Evolutionary conservation across 2,797 vertebrate species (phyloP).

Genomic region (Pangasius macronema): DNA sequence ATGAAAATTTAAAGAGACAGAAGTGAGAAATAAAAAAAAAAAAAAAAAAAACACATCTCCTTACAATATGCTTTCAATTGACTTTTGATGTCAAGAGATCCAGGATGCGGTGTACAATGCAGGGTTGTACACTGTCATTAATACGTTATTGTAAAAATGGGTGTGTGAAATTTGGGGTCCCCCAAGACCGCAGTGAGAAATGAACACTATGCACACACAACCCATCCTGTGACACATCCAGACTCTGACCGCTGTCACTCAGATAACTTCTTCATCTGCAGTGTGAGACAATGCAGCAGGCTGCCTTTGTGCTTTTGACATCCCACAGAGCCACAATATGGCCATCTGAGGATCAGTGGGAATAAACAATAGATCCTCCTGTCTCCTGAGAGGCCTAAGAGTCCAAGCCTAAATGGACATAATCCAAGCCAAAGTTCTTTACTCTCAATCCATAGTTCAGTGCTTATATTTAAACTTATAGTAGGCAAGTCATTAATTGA

Average conservation of each 20-base stretch:
- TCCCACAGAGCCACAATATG: conserved; percentile 81
- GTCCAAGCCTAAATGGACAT: conserved; percentile 67
- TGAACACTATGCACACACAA: conserved; percentile 22
- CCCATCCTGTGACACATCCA: conserved; percentile 64
- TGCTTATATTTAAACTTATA: not conserved
- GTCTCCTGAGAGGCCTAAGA: conserved; percentile 68
- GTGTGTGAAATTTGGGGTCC: not conserved
- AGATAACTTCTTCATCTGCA: conserved; percentile 82
- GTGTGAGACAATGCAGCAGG: conserved; percentile 78
- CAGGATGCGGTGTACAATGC: not conserved
- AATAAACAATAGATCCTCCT: conserved; percentile 76
- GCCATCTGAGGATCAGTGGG: conserved; percentile 79
- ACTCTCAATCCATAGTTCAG: conserved; percentile 59
- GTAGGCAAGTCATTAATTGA: not conserved
- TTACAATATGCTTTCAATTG: not conserved
- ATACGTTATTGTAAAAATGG: not conserved
- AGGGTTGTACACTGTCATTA: not conserved
- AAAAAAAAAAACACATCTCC: not conserved
- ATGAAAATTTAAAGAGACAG: not conserved
- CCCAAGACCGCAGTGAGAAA: not conserved
- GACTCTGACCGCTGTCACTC: conserved; percentile 69
- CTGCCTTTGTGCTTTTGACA: conserved; percentile 79
- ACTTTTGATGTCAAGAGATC: not conserved
- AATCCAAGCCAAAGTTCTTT: conserved; percentile 69
- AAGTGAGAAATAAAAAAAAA: not conserved